Evolutionary conservation across 2,113 vertebrate species (phyloP).

Genomic region (Passer montanus): DNA sequence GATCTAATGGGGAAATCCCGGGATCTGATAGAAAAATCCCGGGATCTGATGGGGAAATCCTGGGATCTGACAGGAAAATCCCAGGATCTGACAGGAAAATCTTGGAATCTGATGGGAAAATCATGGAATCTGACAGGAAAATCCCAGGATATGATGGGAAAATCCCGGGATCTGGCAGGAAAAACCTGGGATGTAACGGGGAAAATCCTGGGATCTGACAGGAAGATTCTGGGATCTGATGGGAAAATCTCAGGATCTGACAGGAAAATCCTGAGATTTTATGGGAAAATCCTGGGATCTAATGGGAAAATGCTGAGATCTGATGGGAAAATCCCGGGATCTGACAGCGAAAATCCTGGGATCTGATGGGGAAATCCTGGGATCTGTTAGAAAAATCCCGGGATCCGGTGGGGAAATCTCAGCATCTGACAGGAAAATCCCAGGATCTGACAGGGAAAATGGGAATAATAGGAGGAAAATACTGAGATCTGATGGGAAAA

Average conservation of each 20-base stretch:
- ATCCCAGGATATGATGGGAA: accelerated
- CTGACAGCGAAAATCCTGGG: no score
- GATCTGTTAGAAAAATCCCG: no score
- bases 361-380: no score
- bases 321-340: no score
- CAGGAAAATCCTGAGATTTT: neutral
- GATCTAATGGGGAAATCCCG: accelerated
- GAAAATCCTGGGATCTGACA: accelerated
- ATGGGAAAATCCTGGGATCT: no score
- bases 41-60: neutral
- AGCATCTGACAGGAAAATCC: no score
- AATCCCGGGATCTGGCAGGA: accelerated
- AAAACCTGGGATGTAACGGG: neutral
- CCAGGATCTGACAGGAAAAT: neutral
- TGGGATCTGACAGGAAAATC: neutral
- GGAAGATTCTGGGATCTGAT: no score
- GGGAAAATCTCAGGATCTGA: neutral
- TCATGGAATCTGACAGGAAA: accelerated
- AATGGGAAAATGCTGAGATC: neutral
- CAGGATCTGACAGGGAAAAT: accelerated
- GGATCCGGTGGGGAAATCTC: no score
- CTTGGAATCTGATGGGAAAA: neutral
- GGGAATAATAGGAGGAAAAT: no score
- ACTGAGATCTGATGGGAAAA: neutral
- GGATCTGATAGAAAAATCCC: neutral